Evolutionary conservation across 1,140 invertebrate species (phyloP).

Genomic region (Bombus pyrosoma): DNA sequence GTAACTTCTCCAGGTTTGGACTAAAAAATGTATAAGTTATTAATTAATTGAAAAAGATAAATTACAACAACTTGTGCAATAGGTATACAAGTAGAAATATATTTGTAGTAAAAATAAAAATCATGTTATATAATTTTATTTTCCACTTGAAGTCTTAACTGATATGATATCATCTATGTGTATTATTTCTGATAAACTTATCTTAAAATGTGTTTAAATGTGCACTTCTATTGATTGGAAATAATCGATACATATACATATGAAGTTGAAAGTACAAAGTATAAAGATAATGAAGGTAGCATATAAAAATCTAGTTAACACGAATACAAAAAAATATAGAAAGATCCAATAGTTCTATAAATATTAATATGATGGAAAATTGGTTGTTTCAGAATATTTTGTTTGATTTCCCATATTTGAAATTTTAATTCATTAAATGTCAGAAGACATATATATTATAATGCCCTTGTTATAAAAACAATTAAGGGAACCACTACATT

Average conservation of each 20-base stretch:
- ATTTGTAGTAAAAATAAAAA: not conserved
- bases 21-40: conserved; percentile 52
- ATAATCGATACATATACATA: not conserved
- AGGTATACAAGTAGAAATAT: not conserved
- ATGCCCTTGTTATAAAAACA: not conserved
- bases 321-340: not conserved
- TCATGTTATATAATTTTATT: not conserved
- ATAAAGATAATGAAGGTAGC: not conserved
- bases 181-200: not conserved
- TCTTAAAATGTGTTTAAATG: not conserved
- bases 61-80: not conserved
- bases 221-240: not conserved
- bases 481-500: not conserved
- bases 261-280: not conserved
- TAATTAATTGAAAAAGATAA: not conserved
- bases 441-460: not conserved
- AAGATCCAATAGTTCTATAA: not conserved
- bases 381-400: no score
- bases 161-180: not conserved
- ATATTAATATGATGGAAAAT: not conserved
- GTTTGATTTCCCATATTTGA: not conserved
- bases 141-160: not conserved
- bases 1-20: conserved; percentile 83
- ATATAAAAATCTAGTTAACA: not conserved
- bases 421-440: not conserved